Conservation (phyloP, 2,113 vertebrate species). For the Microcebus jonahi region DNA sequence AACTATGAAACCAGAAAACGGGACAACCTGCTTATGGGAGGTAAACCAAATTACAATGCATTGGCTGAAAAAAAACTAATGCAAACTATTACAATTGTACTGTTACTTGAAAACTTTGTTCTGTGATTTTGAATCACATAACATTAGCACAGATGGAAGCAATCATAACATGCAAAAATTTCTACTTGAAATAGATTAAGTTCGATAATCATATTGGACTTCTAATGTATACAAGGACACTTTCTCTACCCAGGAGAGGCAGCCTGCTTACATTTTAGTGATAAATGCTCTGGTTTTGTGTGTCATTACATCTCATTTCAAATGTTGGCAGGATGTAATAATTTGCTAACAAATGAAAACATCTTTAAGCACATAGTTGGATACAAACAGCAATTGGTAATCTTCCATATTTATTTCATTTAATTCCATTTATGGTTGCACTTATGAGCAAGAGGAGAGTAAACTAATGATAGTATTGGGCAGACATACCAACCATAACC, state of each 20-base stretch:
- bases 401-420: constrained; percentile 80
- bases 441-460: constrained; percentile 75
- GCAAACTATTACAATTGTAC: constrained; percentile 21
- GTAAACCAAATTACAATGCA: background rate
- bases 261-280: constrained; percentile 73
- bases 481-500: constrained; percentile 54
- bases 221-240: constrained; percentile 65
- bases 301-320: constrained; percentile 82
- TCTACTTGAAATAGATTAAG: constrained; percentile 75
- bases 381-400: constrained; percentile 83
- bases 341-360: constrained; percentile 85
- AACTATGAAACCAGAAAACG: background rate
- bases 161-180: constrained; percentile 68
- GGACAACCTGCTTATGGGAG: background rate
- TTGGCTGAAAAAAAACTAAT: constrained; percentile 50
- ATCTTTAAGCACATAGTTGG: constrained; percentile 76
- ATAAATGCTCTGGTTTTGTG: constrained; percentile 80
- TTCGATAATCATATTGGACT: constrained; percentile 76
- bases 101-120: constrained; percentile 64
- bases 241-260: constrained; percentile 76
- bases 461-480: constrained; percentile 68
- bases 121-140: constrained; percentile 45
- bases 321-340: constrained; percentile 79
- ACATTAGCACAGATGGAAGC: constrained; percentile 66
- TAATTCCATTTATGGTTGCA: constrained; percentile 77